phyloP scores from a whole-genome alignment of 2,797 vertebrate species.

The Acipenser transmontanus region DNA sequence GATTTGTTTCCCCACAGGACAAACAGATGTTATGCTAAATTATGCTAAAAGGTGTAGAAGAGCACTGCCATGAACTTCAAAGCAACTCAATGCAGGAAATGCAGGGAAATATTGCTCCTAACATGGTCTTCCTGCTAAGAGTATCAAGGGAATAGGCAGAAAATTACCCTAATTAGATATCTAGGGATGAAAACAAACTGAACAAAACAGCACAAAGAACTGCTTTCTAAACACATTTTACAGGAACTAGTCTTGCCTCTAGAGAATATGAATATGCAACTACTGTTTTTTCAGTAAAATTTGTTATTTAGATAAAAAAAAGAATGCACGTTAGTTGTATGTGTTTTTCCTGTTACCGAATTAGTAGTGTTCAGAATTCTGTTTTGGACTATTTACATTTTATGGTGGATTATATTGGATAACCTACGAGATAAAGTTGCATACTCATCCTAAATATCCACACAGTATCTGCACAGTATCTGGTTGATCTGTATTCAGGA shows the following conservation, averaged over 20 bases:
- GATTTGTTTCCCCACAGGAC: no score
- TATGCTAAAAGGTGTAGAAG: neutral
- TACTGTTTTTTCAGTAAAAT: neutral
- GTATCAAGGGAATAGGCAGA: conserved; percentile 1
- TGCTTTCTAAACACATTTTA: neutral
- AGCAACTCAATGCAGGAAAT: neutral
- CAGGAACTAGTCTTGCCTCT: conserved; percentile 1
- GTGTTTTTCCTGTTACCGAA: neutral
- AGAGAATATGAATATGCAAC: neutral
- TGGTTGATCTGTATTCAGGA: no score
- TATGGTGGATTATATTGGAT: no score
- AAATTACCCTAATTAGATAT: conserved; percentile 18
- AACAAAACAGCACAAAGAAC: neutral
- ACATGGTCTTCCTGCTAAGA: conserved; percentile 11
- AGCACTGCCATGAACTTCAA: conserved; percentile 1
- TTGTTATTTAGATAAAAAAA: neutral
- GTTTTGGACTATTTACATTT: no score
- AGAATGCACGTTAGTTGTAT: conserved; percentile 3
- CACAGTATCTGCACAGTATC: no score
- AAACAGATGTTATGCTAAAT: no score
- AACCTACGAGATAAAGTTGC: no score
- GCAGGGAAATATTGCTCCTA: neutral
- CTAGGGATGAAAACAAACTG: neutral
- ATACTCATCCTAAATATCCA: no score
- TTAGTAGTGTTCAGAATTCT: no score